These are phyloP conservation scores for Pentamera pediparva DNA, from an alignment of 53 echinoderm and acorn worm species.

Conservation along the genomic window DNA sequence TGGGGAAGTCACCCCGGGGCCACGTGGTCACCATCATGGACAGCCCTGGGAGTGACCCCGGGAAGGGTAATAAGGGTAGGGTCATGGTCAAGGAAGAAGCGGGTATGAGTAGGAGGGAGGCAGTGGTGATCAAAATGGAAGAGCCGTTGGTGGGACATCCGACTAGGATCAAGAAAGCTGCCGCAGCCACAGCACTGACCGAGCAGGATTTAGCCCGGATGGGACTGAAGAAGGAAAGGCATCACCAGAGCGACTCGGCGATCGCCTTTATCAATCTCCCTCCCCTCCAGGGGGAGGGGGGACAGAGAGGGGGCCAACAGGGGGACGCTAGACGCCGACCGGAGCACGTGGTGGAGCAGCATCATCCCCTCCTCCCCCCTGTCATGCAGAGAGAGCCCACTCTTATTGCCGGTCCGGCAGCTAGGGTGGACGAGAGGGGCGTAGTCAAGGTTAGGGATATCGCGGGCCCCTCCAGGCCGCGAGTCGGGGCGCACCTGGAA, in stretches of 20 bases:
- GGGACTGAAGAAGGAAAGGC: slow-evolving; percentile 74
- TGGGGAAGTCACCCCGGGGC: slow-evolving; percentile 49
- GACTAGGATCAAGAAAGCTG: slow-evolving; percentile 2
- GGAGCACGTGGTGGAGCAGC: neutral
- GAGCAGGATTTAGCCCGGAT: slow-evolving; percentile 30
- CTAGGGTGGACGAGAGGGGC: neutral
- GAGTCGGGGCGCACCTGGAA: neutral
- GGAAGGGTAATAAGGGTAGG: slow-evolving; percentile 24
- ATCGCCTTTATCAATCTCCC: slow-evolving; percentile 94
- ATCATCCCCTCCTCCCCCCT: too few species aligned
- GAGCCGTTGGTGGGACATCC: too few species aligned
- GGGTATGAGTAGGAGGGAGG: slow-evolving; percentile 29
- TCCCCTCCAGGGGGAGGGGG: slow-evolving; percentile 64
- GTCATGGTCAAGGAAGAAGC: slow-evolving; percentile 19
- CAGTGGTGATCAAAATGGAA: neutral
- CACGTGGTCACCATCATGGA: slow-evolving; percentile 90
- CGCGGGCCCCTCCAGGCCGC: neutral
- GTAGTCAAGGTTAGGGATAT: neutral
- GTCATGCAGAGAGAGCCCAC: neutral
- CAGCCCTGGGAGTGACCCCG: slow-evolving; percentile 53
- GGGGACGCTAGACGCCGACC: slow-evolving; percentile 3
- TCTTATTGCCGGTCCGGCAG: neutral
- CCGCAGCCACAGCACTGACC: slow-evolving; percentile 8
- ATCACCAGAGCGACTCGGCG: slow-evolving; percentile 73
- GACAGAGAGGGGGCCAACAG: slow-evolving; percentile 35